Percentiles rank a stretch among this genome's conserved stretches.
Conservation (phyloP, 2,888 invertebrate species). For the Brassicogethes aeneus region DNA sequence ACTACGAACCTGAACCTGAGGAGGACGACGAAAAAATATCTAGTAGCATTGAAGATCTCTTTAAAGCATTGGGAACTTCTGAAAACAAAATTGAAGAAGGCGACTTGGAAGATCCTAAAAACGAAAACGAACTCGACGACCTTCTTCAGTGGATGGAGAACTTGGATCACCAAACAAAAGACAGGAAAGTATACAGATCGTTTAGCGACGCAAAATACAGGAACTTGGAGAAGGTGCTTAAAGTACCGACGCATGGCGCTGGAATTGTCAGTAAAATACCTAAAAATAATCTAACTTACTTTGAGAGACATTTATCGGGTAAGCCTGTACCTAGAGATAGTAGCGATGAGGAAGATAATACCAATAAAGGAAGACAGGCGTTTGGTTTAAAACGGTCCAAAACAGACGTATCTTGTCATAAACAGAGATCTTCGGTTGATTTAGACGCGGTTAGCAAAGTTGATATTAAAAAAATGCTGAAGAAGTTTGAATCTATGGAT, state of each 20-base stretch:
- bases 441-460: slow-evolving; percentile 37
- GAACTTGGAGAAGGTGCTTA: slow-evolving; percentile 34
- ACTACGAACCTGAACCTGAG: slow-evolving; percentile 12
- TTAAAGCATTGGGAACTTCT: slow-evolving; percentile 36
- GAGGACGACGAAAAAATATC: slow-evolving; percentile 27
- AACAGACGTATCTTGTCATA: slow-evolving; percentile 34
- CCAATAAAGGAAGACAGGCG: slow-evolving; percentile 8
- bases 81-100: slow-evolving; percentile 26
- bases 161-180: slow-evolving; percentile 34
- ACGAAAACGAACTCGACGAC: slow-evolving; percentile 36
- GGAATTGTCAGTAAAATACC: slow-evolving; percentile 35
- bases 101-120: slow-evolving; percentile 12
- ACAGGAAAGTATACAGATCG: slow-evolving; percentile 30
- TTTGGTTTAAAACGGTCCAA: slow-evolving; percentile 33
- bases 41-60: slow-evolving; percentile 39
- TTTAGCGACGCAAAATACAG: slow-evolving; percentile 38
- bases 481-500: slow-evolving; percentile 34
- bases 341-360: slow-evolving; percentile 18
- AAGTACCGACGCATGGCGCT: slow-evolving; percentile 29
- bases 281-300: slow-evolving; percentile 36
- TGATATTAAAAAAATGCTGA: slow-evolving; percentile 36
- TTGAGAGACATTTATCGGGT: slow-evolving; percentile 35
- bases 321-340: slow-evolving; percentile 23
- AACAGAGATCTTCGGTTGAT: slow-evolving; percentile 33
- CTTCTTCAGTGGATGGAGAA: slow-evolving; percentile 39